phyloP scores from a whole-genome alignment of 1,140 invertebrate genomes.

The Cyphomyrmex costatus region DNA sequence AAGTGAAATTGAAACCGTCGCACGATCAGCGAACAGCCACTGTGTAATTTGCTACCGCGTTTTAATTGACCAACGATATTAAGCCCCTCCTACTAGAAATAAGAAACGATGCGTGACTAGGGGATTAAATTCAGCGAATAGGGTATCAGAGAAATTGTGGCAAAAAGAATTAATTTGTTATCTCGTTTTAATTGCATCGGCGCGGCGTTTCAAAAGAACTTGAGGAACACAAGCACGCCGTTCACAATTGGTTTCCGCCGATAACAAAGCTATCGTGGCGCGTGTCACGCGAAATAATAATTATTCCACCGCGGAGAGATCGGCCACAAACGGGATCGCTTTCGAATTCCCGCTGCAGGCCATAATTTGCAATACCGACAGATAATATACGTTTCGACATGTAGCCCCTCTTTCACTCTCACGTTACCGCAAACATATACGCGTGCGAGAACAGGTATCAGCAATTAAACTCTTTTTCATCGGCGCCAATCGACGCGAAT shows the following conservation, averaged over 20 bases:
- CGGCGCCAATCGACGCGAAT: slow-evolving; percentile 59
- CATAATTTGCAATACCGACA: slow-evolving; percentile 42
- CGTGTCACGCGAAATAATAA: slow-evolving; percentile 57
- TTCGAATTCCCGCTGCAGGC: slow-evolving; percentile 41
- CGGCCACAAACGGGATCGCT: slow-evolving; percentile 37
- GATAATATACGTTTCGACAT: slow-evolving; percentile 50
- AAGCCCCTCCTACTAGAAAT: not conserved
- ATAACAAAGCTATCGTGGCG: slow-evolving; percentile 61
- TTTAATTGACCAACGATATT: slow-evolving; percentile 60
- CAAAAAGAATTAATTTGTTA: slow-evolving; percentile 54
- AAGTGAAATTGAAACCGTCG: slow-evolving; percentile 54
- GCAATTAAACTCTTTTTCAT: slow-evolving; percentile 64
- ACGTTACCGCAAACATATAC: not conserved
- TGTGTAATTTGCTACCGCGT: slow-evolving; percentile 56
- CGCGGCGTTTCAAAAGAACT: not conserved
- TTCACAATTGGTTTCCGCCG: not conserved
- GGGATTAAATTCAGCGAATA: slow-evolving; percentile 36
- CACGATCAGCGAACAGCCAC: slow-evolving; percentile 17
- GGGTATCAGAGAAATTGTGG: not conserved
- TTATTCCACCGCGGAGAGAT: slow-evolving; percentile 27
- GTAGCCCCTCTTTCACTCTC: not conserved
- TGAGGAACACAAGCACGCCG: not conserved
- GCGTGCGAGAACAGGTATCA: slow-evolving; percentile 25
- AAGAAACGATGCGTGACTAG: slow-evolving; percentile 35
- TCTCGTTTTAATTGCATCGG: slow-evolving; percentile 24